Evolutionary conservation across 2,888 invertebrate genomes (phyloP).

Genomic region (Volucella bombylans): DNA sequence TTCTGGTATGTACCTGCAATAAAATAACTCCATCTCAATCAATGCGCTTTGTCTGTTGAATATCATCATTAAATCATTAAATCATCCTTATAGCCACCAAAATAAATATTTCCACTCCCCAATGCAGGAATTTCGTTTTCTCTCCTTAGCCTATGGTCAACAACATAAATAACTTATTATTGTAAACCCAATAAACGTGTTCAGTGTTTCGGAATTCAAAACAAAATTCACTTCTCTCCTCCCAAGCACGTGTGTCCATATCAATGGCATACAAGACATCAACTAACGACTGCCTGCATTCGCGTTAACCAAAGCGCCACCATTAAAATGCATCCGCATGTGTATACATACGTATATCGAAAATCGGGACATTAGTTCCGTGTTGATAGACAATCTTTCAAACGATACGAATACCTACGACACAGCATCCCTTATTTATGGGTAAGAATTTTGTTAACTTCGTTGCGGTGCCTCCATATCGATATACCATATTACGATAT

Average conservation of each 20-base stretch:
- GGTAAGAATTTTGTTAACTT: neutral
- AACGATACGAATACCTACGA: constrained; percentile 3
- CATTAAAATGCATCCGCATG: constrained; percentile 12
- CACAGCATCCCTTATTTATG: constrained; percentile 24
- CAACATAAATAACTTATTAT: constrained; percentile 46
- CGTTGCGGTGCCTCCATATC: too few species aligned
- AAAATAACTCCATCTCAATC: constrained; percentile 5
- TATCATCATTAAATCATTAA: constrained; percentile 33
- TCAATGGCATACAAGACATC: constrained; percentile 49
- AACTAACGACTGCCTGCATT: constrained; percentile 37
- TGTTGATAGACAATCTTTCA: constrained; percentile 61
- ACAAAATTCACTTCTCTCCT: constrained; percentile 30
- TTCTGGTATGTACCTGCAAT: too few species aligned
- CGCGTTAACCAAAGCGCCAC: constrained; percentile 35
- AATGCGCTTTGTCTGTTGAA: constrained; percentile 32
- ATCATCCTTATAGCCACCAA: constrained; percentile 9
- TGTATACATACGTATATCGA: constrained; percentile 1
- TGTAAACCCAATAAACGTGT: constrained; percentile 32
- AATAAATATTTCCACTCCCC: neutral
- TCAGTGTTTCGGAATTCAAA: constrained; percentile 30
- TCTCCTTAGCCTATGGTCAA: constrained; percentile 7
- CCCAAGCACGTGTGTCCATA: constrained; percentile 28
- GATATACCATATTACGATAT: too few species aligned
- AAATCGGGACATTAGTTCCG: constrained; percentile 62
- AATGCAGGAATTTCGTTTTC: neutral